Percentiles rank a stretch among this genome's conserved stretches.
Evolutionary conservation across 1,140 invertebrate genomes (phyloP).

Genomic region (Achroia grisella): DNA sequence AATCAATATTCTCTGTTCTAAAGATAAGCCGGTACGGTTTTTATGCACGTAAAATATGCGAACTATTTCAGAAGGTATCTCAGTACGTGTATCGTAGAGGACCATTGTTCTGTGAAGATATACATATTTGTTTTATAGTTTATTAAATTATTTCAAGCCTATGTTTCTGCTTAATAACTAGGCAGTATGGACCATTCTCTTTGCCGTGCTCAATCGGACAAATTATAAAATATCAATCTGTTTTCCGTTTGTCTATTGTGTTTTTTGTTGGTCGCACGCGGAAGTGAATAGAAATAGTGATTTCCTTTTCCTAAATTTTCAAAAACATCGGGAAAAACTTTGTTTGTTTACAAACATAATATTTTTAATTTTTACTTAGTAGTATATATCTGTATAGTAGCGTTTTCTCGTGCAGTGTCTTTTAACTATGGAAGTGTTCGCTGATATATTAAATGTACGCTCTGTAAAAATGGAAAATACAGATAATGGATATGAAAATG

Average conservation of each 20-base stretch:
- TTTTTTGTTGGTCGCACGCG: slow-evolving; percentile 51
- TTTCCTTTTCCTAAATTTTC: slow-evolving; percentile 66
- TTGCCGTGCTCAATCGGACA: too few species aligned
- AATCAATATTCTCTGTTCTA: too few species aligned
- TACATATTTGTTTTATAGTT: too few species aligned
- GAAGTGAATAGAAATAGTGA: slow-evolving; percentile 46
- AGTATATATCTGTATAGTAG: not conserved
- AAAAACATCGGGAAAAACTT: slow-evolving; percentile 20
- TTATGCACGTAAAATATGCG: too few species aligned
- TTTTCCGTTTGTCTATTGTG: slow-evolving; percentile 1
- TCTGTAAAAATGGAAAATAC: slow-evolving; percentile 60
- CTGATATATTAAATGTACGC: slow-evolving; percentile 51
- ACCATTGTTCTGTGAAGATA: too few species aligned
- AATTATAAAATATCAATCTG: too few species aligned
- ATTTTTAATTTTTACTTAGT: not conserved
- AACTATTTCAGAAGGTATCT: too few species aligned
- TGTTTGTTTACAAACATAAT: not conserved
- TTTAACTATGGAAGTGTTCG: slow-evolving; percentile 51
- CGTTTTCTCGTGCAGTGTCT: not conserved
- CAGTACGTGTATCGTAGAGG: too few species aligned
- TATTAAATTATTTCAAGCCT: too few species aligned
- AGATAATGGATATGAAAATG: slow-evolving; percentile 40
- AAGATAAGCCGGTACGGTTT: too few species aligned
- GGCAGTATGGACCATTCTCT: too few species aligned
- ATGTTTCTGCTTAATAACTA: too few species aligned